phyloP scores from a whole-genome alignment of 2,113 vertebrate species.

The Dipodomys spectabilis region DNA sequence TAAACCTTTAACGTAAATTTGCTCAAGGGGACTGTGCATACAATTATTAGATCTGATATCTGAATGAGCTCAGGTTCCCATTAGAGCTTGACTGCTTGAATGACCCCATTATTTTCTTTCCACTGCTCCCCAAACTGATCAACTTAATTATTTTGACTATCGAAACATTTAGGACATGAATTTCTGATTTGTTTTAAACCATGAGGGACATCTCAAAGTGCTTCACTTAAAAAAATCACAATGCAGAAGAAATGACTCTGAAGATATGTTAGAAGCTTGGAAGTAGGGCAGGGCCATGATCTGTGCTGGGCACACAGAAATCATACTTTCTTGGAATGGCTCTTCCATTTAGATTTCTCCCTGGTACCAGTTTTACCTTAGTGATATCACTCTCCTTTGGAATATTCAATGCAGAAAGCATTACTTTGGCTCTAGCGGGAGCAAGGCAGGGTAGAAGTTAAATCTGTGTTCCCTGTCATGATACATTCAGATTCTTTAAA shows the following conservation, averaged over 20 bases:
- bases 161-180: conserved; percentile 86
- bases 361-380: conserved; percentile 4
- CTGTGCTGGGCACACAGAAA: neutral
- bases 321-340: neutral
- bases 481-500: conserved; percentile 59
- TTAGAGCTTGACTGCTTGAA: conserved; percentile 85
- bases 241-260: conserved; percentile 56
- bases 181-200: conserved; percentile 85
- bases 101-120: conserved; percentile 87
- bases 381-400: neutral
- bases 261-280: conserved; percentile 61
- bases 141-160: conserved; percentile 89
- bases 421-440: neutral
- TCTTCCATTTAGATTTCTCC: conserved; percentile 42
- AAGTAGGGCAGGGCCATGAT: conserved; percentile 71
- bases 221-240: conserved; percentile 74
- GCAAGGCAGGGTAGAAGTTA: neutral
- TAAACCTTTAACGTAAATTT: conserved; percentile 82
- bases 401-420: conserved; percentile 26
- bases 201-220: conserved; percentile 83
- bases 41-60: conserved; percentile 89
- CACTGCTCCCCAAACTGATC: conserved; percentile 86
- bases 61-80: conserved; percentile 87
- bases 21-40: conserved; percentile 82
- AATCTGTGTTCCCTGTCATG: conserved; percentile 13